Conservation (phyloP, 1,140 invertebrate genomes). For the Nasonia vitripennis region DNA sequence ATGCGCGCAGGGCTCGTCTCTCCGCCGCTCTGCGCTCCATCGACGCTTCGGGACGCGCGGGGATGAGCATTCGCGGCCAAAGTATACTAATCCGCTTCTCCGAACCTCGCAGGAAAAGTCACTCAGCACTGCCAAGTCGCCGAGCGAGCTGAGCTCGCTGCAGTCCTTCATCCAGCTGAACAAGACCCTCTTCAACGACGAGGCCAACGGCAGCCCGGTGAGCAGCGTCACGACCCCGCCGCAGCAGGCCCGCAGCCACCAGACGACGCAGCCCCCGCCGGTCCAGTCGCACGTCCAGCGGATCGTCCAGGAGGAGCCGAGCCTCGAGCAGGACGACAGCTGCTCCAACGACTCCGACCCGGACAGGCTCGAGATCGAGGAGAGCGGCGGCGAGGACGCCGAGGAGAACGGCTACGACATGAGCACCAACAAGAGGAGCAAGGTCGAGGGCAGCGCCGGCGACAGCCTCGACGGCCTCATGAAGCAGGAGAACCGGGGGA, state of each 20-base stretch:
- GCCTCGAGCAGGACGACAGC: slow-evolving; percentile 64
- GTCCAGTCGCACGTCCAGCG: slow-evolving; percentile 57
- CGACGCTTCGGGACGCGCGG: no score
- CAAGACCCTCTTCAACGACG: slow-evolving; percentile 68
- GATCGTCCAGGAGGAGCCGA: slow-evolving; percentile 63
- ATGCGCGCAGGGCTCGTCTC: background rate
- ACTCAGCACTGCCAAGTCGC: slow-evolving; percentile 72
- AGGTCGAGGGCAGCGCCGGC: slow-evolving; percentile 58
- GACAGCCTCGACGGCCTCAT: slow-evolving; percentile 59
- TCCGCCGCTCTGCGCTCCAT: no score
- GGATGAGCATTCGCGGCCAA: no score
- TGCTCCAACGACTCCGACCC: slow-evolving; percentile 77
- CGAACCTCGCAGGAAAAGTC: slow-evolving; percentile 67
- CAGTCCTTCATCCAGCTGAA: slow-evolving; percentile 72
- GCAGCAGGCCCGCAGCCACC: slow-evolving; percentile 65
- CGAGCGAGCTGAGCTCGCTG: slow-evolving; percentile 64
- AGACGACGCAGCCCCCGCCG: slow-evolving; percentile 60
- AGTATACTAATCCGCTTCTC: slow-evolving; percentile 18
- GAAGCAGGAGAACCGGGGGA: slow-evolving; percentile 57
- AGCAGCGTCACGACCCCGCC: slow-evolving; percentile 63
- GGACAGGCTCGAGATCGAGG: slow-evolving; percentile 64
- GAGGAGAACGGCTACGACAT: slow-evolving; percentile 70
- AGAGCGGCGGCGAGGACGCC: slow-evolving; percentile 9
- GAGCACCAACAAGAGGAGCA: slow-evolving; percentile 66
- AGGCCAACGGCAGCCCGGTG: slow-evolving; percentile 70